Evolutionary conservation across 2,113 vertebrate species (phyloP).

Genomic region (Eidolon helvum): DNA sequence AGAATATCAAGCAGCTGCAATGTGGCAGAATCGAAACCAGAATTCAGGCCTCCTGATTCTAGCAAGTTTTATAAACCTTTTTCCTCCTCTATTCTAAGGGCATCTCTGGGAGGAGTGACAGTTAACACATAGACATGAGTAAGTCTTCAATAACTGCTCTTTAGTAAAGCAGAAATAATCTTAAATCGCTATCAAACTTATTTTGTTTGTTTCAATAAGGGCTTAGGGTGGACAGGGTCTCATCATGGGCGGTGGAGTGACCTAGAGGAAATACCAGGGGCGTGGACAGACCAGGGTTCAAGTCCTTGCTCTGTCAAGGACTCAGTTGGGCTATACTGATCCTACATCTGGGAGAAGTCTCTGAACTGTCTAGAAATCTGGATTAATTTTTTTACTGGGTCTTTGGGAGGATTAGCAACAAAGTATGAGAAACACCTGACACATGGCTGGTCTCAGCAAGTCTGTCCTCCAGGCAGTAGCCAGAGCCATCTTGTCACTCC

Average conservation of each 20-base stretch:
- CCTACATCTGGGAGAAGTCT: background rate
- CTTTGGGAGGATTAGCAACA: background rate
- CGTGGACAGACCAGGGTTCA: background rate
- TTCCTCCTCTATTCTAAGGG: background rate
- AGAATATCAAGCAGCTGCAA: background rate
- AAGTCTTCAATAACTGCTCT: background rate
- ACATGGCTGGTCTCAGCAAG: background rate
- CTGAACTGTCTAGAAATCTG: background rate
- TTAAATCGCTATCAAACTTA: background rate
- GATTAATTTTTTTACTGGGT: background rate
- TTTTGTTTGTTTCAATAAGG: background rate
- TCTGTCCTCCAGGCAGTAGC: background rate
- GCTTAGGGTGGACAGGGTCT: fast-evolving
- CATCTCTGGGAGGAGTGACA: background rate
- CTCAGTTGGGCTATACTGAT: background rate
- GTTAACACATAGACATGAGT: background rate
- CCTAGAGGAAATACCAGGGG: background rate
- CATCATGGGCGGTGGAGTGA: too few species aligned
- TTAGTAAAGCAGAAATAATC: background rate
- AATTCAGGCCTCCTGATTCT: background rate
- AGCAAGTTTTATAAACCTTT: background rate
- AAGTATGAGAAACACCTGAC: background rate
- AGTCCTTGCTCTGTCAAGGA: background rate
- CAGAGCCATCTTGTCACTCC: background rate
- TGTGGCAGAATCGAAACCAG: background rate